Evolutionary conservation across 2,113 vertebrate species (phyloP).

Genomic region (Canis aureus): DNA sequence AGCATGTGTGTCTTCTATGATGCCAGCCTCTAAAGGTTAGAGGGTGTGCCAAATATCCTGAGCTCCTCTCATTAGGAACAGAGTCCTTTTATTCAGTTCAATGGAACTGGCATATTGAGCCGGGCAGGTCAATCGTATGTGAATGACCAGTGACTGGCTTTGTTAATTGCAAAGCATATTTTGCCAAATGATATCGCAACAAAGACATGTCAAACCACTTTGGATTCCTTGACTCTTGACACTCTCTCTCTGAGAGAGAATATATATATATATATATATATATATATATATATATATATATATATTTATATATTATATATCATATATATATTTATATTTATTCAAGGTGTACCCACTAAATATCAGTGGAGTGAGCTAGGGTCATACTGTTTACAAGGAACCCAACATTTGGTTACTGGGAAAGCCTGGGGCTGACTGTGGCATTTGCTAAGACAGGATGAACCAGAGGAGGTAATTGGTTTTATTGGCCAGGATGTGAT

Average conservation of each 20-base stretch:
- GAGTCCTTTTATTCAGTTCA: conserved; percentile 60
- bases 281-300: too few relatives aligned
- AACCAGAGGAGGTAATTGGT: conserved; percentile 37
- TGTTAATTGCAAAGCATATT: conserved; percentile 62
- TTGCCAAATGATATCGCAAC: conserved; percentile 62
- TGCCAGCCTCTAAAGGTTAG: conserved; percentile 43
- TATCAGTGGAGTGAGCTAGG: conserved; percentile 13
- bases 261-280: too few relatives aligned
- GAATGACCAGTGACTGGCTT: conserved; percentile 57
- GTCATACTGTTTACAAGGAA: not conserved
- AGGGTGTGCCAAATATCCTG: conserved; percentile 46
- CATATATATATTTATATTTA: not conserved
- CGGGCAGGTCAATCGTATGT: conserved; percentile 44
- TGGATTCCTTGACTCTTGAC: conserved; percentile 44
- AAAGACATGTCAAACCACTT: conserved; percentile 48
- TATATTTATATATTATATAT: too few relatives aligned
- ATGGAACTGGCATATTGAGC: conserved; percentile 27
- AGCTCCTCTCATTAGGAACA: conserved; percentile 60
- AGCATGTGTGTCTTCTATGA: not conserved
- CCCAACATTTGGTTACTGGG: conserved; percentile 24
- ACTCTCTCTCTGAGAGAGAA: too few relatives aligned
- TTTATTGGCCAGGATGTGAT: conserved; percentile 22
- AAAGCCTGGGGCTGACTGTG: not conserved
- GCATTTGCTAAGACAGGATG: conserved; percentile 6
- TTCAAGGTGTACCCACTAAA: conserved; percentile 41